Evolutionary conservation across 2,797 vertebrate genomes (phyloP).

Genomic region (Sebastes paucispinis): DNA sequence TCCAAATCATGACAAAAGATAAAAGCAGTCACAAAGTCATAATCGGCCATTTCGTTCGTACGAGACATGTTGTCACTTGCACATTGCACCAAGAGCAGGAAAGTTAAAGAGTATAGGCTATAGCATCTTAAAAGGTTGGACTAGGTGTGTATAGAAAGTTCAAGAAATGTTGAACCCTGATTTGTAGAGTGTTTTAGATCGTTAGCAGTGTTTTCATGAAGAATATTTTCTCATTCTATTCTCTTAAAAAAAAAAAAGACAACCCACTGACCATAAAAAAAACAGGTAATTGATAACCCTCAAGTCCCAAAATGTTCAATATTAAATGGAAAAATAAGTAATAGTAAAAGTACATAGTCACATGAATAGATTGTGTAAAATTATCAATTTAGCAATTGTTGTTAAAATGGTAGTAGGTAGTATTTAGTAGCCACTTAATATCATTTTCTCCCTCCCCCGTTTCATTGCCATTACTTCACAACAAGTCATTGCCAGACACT

Average conservation of each 20-base stretch:
- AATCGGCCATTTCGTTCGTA: slow-evolving; percentile 26
- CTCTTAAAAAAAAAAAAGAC: not conserved
- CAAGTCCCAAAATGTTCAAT: not conserved
- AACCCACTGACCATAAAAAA: not conserved
- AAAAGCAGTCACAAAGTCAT: slow-evolving; percentile 37
- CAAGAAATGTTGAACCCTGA: not conserved
- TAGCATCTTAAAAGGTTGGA: not conserved
- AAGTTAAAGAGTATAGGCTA: not conserved
- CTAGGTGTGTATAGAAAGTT: not conserved
- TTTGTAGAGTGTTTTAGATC: not conserved
- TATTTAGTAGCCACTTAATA: too few species aligned
- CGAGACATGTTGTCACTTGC: not conserved
- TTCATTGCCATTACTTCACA: too few species aligned
- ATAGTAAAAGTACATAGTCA: not conserved
- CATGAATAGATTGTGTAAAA: not conserved
- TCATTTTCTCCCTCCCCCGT: too few species aligned
- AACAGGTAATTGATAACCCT: not conserved
- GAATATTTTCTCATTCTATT: not conserved
- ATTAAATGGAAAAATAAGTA: not conserved
- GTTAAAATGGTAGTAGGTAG: too few species aligned
- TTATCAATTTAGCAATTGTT: not conserved
- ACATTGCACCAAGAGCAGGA: slow-evolving; percentile 4
- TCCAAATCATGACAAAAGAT: slow-evolving; percentile 78
- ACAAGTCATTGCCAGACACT: too few species aligned
- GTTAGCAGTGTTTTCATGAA: not conserved